Evolutionary conservation across 2,888 invertebrate species (phyloP), one percentile per base, ranked within the genome.

Genomic region (Syrphus vitripennis): DNA sequence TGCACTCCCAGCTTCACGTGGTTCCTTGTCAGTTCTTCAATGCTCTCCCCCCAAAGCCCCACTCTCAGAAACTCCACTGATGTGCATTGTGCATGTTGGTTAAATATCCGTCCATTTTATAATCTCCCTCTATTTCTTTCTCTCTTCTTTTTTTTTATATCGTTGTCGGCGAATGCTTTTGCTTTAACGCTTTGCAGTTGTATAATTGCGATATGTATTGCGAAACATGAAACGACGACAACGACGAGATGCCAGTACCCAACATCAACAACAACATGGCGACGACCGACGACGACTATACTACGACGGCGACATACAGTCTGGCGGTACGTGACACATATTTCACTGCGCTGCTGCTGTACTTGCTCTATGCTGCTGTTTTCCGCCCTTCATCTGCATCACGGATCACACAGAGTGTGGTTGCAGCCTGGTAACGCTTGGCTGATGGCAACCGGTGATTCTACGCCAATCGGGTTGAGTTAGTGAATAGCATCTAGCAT

Each of bases 281-380:
- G 63, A 42, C 63, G 59, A 57, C n/a, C 71, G 61, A 65, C 59
- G 59, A 80, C 67, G 74, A 61, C 61, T 57, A 75, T n/a, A n/a
- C n/a, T n/a, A n/a, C n/a, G n/a, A n/a, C 57, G 83, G 83, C 83
- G 83, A 83, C 83, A 83, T 74, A 78, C 83, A 83, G 83, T 83
- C 83, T 83, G 83, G 83, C 83, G 72, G 63, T 79, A 70, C 83
- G 79, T 78, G 78, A 79, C 83, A 83, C 74, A 83, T 78, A 83
- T 83, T 78, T 42, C 19, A 48, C 63, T 26, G 55, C 34, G n/a
- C 72, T 61, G 55, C 72, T 61, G 55, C 21, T 67, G 6, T 29
- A 26, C 14, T 48, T 48, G 67, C 55, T 63, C 63, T 26, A 61
- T 57, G 29, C 65, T 59, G 65, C 37, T 69, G 42, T 50, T 50